Evolutionary conservation across 2,113 vertebrate species (phyloP).

Genomic region (Passer domesticus): DNA sequence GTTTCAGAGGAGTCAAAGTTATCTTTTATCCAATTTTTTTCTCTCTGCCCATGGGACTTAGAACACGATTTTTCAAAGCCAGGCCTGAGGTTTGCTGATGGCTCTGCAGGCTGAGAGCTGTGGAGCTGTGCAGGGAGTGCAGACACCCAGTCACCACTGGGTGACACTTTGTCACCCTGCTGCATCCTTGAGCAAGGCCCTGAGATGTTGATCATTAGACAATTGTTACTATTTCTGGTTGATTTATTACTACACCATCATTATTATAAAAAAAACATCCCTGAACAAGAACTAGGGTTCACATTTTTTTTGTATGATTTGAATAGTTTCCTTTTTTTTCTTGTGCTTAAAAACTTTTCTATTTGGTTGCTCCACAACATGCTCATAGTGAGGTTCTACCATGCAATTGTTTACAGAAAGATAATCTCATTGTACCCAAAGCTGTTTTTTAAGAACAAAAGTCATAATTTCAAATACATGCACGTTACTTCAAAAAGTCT

Average conservation of each 20-base stretch:
- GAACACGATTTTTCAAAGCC: not conserved
- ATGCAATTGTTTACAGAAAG: not conserved
- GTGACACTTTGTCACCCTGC: not conserved
- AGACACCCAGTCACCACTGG: not conserved
- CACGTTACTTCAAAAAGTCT: rapidly evolving
- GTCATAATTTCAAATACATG: rapidly evolving
- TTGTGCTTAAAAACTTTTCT: not conserved
- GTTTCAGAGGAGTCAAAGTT: not conserved
- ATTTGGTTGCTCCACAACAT: not conserved
- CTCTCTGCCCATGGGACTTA: not conserved
- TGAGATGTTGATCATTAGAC: not conserved
- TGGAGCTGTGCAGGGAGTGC: not conserved
- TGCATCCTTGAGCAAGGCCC: not conserved
- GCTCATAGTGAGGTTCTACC: not conserved
- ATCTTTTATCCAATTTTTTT: not conserved
- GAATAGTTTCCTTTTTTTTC: not conserved
- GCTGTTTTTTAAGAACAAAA: not conserved
- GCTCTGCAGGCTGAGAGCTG: not conserved
- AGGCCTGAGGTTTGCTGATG: not conserved
- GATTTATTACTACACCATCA: not conserved
- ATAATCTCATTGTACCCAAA: not conserved
- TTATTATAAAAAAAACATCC: not conserved
- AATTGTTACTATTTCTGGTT: not conserved
- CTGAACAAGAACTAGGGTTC: not conserved
- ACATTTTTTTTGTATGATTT: not conserved